Evolutionary conservation across 2,888 invertebrate species (phyloP), one percentile per base, ranked within the genome.

Genomic region (Trichogramma dendrolimi): DNA sequence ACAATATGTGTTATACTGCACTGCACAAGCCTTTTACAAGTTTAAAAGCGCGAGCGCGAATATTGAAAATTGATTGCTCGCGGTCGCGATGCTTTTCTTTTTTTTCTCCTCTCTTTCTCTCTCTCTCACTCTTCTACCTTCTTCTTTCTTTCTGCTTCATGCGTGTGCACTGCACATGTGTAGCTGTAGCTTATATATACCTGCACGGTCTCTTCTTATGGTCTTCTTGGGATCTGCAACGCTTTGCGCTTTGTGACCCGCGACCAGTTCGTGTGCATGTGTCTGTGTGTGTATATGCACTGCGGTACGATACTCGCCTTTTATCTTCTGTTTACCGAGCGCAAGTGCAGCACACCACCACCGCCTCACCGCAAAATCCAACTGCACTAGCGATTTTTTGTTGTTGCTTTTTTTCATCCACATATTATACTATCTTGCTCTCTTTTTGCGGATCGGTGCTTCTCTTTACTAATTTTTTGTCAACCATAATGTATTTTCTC

Each of bases 41-140:
- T 27, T 27, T 27, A 27, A 27, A 27, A 27, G 27, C 51, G 42
- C 38, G 14, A 4, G 53, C 27, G 50, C 43, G 44, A 41, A 50
- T 54, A 58, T 58, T 58, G 58, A 58, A 61, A 58, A 61, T 61
- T 61, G 61, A 61, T 61, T 58, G 58, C 61, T n/a, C 48, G 4
- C 7, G 27, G 44, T 8, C 44, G 51, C 39, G 46, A 38, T 10
- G 40, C 10, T 11, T 41, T 47, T 48, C 48, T 48, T 48, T 48
- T 14, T 47, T 8, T 39, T 44, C 40, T 11, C 4, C 11, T 6
- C 41, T 39, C 39, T 38, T 1, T 27, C 27, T 7, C 39, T 41
- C 41, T 39, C 42, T 7, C 11, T 42, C 1, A n/a, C 43, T 46
- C 8, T 47, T n/a, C 8, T 56, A 41, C 39, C 55, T 44, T n/a